These are phyloP conservation scores for Campylorhamphus procurvoides DNA, from an alignment of 2,113 vertebrate genomes.

Conservation along the genomic window DNA sequence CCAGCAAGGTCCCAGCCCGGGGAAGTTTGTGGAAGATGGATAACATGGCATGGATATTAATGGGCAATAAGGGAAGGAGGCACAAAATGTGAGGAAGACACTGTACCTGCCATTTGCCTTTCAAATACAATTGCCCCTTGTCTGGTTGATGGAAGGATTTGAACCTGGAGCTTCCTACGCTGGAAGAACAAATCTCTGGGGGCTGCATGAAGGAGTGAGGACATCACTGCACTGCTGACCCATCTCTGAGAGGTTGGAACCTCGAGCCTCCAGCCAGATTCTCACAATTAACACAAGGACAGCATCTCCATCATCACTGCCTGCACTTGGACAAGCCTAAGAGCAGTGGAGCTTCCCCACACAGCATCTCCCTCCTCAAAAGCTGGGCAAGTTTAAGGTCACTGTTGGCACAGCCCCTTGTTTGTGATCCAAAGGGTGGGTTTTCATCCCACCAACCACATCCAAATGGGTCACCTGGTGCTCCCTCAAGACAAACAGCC, in stretches of 20 bases:
- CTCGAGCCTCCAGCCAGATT: background rate
- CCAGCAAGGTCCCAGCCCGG: background rate
- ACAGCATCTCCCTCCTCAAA: background rate
- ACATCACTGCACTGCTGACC: background rate
- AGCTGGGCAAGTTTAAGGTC: background rate
- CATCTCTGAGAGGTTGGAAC: background rate
- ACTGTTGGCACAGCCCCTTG: fast-evolving
- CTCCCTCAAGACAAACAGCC: background rate
- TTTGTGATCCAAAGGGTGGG: background rate
- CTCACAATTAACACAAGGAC: background rate
- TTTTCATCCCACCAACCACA: background rate
- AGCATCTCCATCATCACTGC: background rate
- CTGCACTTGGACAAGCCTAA: background rate
- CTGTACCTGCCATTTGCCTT: background rate
- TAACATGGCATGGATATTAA: background rate
- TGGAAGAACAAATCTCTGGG: background rate
- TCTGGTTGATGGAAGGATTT: background rate
- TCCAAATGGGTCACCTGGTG: background rate
- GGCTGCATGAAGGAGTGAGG: background rate
- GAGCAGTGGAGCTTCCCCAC: background rate
- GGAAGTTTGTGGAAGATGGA: constrained; percentile 19
- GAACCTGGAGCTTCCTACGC: background rate
- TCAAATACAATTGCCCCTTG: background rate
- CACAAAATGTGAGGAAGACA: background rate
- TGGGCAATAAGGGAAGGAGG: background rate